Evolutionary conservation across 2,888 invertebrate genomes (phyloP), one percentile per base, ranked within the genome.

Genomic region (Caenorhabditis sp.): DNA sequence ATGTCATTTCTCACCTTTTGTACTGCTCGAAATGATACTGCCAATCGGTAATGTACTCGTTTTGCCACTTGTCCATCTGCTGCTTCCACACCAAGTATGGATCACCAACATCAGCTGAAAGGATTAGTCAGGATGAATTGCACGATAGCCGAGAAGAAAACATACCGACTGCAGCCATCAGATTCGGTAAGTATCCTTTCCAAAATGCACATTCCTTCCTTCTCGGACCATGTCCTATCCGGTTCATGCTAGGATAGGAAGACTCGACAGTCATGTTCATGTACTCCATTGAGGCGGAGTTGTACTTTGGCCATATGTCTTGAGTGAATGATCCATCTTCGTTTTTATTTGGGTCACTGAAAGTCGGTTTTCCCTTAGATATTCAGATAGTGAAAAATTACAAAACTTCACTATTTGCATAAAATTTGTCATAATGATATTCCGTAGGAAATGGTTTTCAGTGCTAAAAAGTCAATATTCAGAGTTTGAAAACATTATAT

Each of bases 161-260:
- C 87, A 73, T 61, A 90, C 90, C 89, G 14, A 91, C 87, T 22
- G 92, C 91, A 1, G 90, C 86, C 86, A 92, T 87, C 51, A 98
- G 95, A 93, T 95, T 95, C 85, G 97, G 97, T 92, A 98, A 94
- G 93, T 97, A 97, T 90, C 96, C 95, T 92, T 96, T 96, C 98
- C 98, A 98, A 93, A 98, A 98, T 73, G 96, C 96, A 93, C 98
- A 98, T 63, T 96, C 95, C 64, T 92, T 91, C 64, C 92, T 86
- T 49, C 93, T 95, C 94, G 90, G 96, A 95, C 92, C 97, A 94
- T 14, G 96, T 95, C 80, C 96, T 95, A 93, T 94, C 47, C 91
- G 84, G 22, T 69, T 69, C 54, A 68, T 58, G 26, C 63, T 68
- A 1, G 80, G 66, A 44, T 87, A 86, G 7, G 74, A 35, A 2